These are phyloP conservation scores for Cyclargus thomasi DNA, from an alignment of 1,140 invertebrate genomes.

Conservation along the genomic window DNA sequence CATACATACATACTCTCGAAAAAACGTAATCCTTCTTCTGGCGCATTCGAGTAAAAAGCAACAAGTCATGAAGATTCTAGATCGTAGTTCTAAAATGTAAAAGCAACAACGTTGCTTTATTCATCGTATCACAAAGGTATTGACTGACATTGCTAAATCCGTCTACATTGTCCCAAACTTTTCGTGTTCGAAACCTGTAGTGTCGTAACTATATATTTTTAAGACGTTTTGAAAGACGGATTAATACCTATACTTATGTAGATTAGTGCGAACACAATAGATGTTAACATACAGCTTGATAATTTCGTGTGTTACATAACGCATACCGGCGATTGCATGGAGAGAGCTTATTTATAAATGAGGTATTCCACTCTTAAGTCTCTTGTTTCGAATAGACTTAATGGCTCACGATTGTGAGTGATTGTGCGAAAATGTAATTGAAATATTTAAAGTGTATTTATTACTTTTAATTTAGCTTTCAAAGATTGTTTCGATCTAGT, in stretches of 20 bases:
- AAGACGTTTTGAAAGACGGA: constrained; percentile 68
- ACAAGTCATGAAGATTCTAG: constrained; percentile 24
- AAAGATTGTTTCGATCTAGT: background rate
- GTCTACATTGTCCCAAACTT: constrained; percentile 10
- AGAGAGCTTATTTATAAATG: constrained; percentile 68
- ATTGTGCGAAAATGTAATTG: constrained; percentile 50
- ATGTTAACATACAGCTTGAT: constrained; percentile 61
- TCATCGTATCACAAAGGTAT: constrained; percentile 4
- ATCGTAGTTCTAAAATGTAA: constrained; percentile 2
- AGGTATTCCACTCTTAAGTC: constrained; percentile 48
- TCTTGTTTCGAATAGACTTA: constrained; percentile 39
- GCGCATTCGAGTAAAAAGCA: background rate
- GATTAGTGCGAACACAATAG: constrained; percentile 67
- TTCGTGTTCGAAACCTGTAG: constrained; percentile 36
- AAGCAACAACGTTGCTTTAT: background rate
- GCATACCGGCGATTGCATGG: constrained; percentile 60
- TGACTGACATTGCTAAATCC: constrained; percentile 7
- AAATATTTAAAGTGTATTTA: constrained; percentile 57
- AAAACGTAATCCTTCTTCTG: too few relatives aligned
- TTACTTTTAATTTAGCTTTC: constrained; percentile 51
- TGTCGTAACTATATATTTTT: constrained; percentile 57
- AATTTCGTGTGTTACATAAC: constrained; percentile 68
- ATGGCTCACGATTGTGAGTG: constrained; percentile 46
- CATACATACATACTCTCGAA: too few relatives aligned
- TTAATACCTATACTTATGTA: constrained; percentile 74